Evolutionary conservation across 2,888 invertebrate genomes (phyloP).

Genomic region (Apotomis capreana): DNA sequence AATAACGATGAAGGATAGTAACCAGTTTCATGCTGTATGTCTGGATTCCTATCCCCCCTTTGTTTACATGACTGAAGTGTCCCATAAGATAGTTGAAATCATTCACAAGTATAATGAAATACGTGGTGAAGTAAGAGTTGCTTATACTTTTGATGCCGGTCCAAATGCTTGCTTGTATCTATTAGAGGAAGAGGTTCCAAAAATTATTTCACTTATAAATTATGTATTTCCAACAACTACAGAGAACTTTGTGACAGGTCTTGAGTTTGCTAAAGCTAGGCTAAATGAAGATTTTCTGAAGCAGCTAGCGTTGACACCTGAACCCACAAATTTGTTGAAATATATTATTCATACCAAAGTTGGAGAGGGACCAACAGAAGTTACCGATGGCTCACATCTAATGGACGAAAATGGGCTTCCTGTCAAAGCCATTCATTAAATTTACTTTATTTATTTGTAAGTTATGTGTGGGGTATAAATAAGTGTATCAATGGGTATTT

Average conservation of each 20-base stretch:
- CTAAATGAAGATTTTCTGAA: conserved; percentile 53
- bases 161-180: conserved; percentile 97
- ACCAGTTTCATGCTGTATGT: conserved; percentile 97
- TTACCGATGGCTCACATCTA: conserved; percentile 68
- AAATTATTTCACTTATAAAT: conserved; percentile 86
- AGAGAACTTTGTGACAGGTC: conserved; percentile 65
- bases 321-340: conserved; percentile 85
- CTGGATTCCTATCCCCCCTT: conserved; percentile 97
- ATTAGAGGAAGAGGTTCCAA: conserved; percentile 88
- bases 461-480: conserved; percentile 5
- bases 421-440: conserved; percentile 27
- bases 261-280: conserved; percentile 47
- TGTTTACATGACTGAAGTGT: conserved; percentile 95
- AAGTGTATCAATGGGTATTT: conserved; percentile 18
- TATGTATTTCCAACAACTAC: conserved; percentile 87
- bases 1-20: conserved; percentile 98
- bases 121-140: conserved; percentile 87
- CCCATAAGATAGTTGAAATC: conserved; percentile 90
- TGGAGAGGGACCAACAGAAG: conserved; percentile 89
- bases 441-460: neutral
- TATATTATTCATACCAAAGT: conserved; percentile 93
- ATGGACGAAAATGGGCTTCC: conserved; percentile 63
- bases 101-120: conserved; percentile 92
- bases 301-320: conserved; percentile 65
- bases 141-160: conserved; percentile 99